Evolutionary conservation across 2,113 vertebrate species (phyloP).

Genomic region (Cyanoderma ruficeps): DNA sequence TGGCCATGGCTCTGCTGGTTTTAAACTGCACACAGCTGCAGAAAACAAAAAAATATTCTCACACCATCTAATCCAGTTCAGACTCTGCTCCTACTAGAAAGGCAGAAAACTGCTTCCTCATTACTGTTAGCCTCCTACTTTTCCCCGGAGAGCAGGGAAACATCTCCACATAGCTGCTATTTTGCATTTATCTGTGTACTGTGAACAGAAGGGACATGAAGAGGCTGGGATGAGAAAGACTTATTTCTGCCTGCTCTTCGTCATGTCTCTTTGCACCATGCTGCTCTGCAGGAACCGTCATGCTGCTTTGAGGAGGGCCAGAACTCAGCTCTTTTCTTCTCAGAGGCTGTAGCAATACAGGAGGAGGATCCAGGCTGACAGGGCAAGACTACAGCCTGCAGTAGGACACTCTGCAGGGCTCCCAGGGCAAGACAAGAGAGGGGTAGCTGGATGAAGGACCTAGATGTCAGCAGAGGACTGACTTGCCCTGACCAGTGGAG

Average conservation of each 20-base stretch:
- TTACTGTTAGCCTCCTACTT: neutral
- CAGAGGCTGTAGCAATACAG: neutral
- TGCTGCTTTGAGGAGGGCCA: neutral
- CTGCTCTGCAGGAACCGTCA: neutral
- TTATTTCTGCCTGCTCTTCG: neutral
- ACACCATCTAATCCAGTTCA: neutral
- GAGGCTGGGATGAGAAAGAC: neutral
- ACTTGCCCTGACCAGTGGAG: neutral
- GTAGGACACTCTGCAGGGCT: neutral
- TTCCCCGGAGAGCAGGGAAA: neutral
- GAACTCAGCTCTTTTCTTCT: neutral
- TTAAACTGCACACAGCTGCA: neutral
- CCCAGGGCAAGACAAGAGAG: neutral
- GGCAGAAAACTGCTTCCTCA: neutral
- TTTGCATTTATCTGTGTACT: neutral
- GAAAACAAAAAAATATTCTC: neutral
- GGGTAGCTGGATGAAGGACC: neutral
- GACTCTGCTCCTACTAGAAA: neutral
- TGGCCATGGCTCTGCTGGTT: neutral
- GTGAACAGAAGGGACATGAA: neutral
- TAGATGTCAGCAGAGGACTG: neutral
- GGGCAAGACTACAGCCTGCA: neutral
- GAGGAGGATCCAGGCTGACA: neutral
- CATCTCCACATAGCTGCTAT: neutral
- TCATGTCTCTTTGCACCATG: neutral